Base-by-base conservation (phyloP, 2,113 vertebrate species). In the Chionis minor region DNA sequence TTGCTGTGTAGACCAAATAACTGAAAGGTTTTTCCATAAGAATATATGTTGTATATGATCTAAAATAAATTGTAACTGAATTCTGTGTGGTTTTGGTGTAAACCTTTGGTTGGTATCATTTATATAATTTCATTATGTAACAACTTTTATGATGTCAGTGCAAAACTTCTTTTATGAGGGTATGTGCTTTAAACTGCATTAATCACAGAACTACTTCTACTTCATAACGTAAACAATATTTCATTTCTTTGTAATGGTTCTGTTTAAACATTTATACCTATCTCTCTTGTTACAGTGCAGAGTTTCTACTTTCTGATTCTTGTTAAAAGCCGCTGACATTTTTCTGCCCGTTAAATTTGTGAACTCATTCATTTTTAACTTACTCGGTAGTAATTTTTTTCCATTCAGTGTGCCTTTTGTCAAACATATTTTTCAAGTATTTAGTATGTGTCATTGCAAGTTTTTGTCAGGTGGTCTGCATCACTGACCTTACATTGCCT, bases 141-240 rank as follows among this genome's bases (percentile, higher is more conserved):
- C 1, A 7, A n/a, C 26, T 56, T 20, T 42, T 58, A 40, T 24
- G 40, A 75, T 66, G n/a, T 79, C 59, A 65, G 40, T 26, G 42
- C 15, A 79, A 22, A n/a, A 62, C 7, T 74, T 78, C 40, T 56
- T n/a, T 86, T 65, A 74, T 45, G 61, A 72, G 73, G 18, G 26
- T 79, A 44, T 14, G 8, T 59, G n/a, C 51, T 86, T 32, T 66
- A 92, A 93, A 73, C 56, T 47, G 77, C 59, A 28, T 73, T 92
- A 81, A 54, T 80, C 35, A 67, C 30, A 59, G 56, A 79, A 49
- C 28, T 62, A 81, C 55, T 75, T 92, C 55, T 70, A 49, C 30
- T 75, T 67, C 49, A 32, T 81, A 81, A 73, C 12, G 13, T 73
- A 93, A 93, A 91, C 32, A 95, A 40, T 66, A 45, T 81, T 92